These are phyloP conservation scores for Psophia crepitans DNA, from an alignment of 2,113 vertebrate genomes.

Conservation along the genomic window DNA sequence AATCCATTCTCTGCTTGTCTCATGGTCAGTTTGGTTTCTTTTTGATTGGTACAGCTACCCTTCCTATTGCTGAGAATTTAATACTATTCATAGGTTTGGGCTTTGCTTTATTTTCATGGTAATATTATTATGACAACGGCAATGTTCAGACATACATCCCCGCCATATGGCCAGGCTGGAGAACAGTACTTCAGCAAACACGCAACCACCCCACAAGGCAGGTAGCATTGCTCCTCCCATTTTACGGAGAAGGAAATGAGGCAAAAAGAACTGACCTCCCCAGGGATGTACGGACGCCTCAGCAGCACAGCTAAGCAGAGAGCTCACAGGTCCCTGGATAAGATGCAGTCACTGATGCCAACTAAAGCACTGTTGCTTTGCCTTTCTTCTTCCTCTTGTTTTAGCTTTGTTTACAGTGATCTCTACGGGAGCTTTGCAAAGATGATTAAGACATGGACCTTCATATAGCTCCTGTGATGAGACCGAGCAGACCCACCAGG, in stretches of 20 bases:
- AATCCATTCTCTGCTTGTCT: conserved; percentile 50
- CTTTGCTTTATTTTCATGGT: not conserved
- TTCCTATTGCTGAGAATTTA: not conserved
- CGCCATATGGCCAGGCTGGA: not conserved
- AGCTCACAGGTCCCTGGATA: not conserved
- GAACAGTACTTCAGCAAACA: not conserved
- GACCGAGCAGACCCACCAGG: not conserved
- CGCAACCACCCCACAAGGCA: not conserved
- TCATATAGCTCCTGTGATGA: not conserved
- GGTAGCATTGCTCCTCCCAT: not conserved
- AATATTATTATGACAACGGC: not conserved
- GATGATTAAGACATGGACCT: not conserved
- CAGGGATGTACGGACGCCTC: not conserved
- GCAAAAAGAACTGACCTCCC: not conserved
- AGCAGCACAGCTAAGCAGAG: not conserved
- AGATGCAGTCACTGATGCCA: not conserved
- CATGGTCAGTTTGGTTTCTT: conserved; percentile 16
- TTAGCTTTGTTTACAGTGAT: not conserved
- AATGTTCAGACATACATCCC: not conserved
- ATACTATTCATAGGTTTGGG: not conserved
- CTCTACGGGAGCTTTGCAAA: not conserved
- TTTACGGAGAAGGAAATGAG: not conserved
- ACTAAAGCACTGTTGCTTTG: not conserved
- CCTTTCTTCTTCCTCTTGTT: not conserved
- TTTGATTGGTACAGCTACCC: not conserved